phyloP scores from a whole-genome alignment of 2,797 vertebrate genomes.

The Rhynchonycteris naso region DNA sequence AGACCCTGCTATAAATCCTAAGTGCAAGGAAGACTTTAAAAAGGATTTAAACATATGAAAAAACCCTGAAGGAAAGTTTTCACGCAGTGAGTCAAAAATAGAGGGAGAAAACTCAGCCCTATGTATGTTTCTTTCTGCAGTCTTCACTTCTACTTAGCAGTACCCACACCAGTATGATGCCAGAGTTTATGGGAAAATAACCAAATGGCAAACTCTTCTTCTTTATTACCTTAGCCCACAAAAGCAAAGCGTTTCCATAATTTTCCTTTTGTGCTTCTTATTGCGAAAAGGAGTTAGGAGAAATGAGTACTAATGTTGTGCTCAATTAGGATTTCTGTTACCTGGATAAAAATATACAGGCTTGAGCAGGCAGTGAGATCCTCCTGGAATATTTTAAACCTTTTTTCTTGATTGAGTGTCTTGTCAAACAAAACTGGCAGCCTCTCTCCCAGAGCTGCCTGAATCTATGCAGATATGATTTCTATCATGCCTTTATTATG shows the following conservation, averaged over 20 bases:
- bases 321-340: constrained; percentile 83
- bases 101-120: neutral
- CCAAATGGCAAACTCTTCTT: constrained; percentile 68
- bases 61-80: constrained; percentile 37
- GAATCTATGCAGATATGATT: constrained; percentile 89
- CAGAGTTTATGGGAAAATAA: constrained; percentile 70
- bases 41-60: constrained; percentile 62
- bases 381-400: constrained; percentile 87
- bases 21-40: constrained; percentile 70
- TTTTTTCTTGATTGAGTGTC: constrained; percentile 87
- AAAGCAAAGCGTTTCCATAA: constrained; percentile 63
- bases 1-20: neutral
- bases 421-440: constrained; percentile 90
- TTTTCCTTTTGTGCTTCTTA: constrained; percentile 54
- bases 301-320: constrained; percentile 76
- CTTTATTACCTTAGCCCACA: constrained; percentile 20
- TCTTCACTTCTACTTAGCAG: neutral
- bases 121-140: constrained; percentile 1
- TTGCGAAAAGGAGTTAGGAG: constrained; percentile 73
- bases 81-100: constrained; percentile 65
- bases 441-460: constrained; percentile 87
- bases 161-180: neutral
- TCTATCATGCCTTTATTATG: constrained; percentile 89
- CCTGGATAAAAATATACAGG: constrained; percentile 79
- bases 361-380: constrained; percentile 83